Conservation (phyloP, 2,888 invertebrate genomes). For the Ophion obscuratus region DNA sequence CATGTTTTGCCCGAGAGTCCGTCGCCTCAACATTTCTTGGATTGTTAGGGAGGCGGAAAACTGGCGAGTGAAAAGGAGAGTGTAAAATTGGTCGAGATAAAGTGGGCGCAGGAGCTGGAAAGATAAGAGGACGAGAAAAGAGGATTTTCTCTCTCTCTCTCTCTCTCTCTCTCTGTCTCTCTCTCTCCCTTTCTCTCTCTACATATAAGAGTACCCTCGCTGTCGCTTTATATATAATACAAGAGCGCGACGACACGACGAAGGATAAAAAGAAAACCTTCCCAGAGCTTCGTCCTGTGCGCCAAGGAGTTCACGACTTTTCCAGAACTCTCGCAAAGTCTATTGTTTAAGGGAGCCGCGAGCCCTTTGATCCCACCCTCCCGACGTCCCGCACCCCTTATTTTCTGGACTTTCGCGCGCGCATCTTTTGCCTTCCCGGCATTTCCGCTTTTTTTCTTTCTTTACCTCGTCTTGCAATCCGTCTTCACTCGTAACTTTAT, state of each 20-base stretch:
- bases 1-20: slow-evolving; percentile 19
- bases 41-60: slow-evolving; percentile 44
- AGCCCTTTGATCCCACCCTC: slow-evolving; percentile 66
- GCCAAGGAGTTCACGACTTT: slow-evolving; percentile 71
- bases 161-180: not conserved
- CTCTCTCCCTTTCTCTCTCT: not conserved
- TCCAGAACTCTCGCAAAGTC: slow-evolving; percentile 67
- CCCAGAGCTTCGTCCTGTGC: slow-evolving; percentile 38
- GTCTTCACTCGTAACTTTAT: slow-evolving; percentile 3
- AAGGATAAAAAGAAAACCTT: slow-evolving; percentile 58
- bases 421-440: slow-evolving; percentile 46
- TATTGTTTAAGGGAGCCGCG: slow-evolving; percentile 61
- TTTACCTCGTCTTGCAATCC: slow-evolving; percentile 20
- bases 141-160: slow-evolving; percentile 4
- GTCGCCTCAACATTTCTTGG: slow-evolving; percentile 49
- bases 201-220: not conserved
- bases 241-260: slow-evolving; percentile 59
- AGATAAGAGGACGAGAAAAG: slow-evolving; percentile 50
- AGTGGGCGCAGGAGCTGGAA: slow-evolving; percentile 45
- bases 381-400: slow-evolving; percentile 12
- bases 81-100: slow-evolving; percentile 59
- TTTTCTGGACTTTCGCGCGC: slow-evolving; percentile 45
- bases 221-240: not conserved
- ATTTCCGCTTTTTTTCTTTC: slow-evolving; percentile 32
- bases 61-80: slow-evolving; percentile 44